These are phyloP conservation scores for Fragum fragum DNA, from an alignment of 2,888 invertebrate genomes.

Conservation along the genomic window DNA sequence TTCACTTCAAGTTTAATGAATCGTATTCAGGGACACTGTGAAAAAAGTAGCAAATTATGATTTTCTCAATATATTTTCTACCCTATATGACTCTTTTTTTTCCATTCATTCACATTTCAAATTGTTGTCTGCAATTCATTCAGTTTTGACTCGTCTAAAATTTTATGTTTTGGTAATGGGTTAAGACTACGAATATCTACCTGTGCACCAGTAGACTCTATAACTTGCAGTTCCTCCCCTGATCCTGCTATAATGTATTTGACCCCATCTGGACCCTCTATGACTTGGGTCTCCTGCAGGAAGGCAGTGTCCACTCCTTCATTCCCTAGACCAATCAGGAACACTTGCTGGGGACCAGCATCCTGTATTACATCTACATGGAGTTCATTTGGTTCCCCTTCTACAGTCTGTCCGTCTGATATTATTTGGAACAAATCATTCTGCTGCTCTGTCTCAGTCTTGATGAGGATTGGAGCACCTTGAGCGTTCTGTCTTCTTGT, in stretches of 20 bases:
- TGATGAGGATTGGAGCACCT: slow-evolving; percentile 58
- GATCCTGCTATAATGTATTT: slow-evolving; percentile 67
- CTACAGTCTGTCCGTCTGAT: slow-evolving; percentile 27
- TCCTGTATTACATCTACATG: slow-evolving; percentile 68
- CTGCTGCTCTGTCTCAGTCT: slow-evolving; percentile 48
- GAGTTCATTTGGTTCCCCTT: slow-evolving; percentile 49
- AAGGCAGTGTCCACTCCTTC: slow-evolving; percentile 58
- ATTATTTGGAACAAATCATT: slow-evolving; percentile 49
- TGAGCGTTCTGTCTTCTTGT: slow-evolving; percentile 40
- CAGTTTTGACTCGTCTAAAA: too few relatives aligned
- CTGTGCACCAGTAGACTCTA: slow-evolving; percentile 59
- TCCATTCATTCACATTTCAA: too few relatives aligned
- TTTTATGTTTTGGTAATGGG: too few relatives aligned
- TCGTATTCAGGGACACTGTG: too few relatives aligned
- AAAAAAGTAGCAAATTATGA: too few relatives aligned
- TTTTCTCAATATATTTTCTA: too few relatives aligned
- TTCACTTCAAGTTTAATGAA: too few relatives aligned
- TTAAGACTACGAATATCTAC: slow-evolving; percentile 13
- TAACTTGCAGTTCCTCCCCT: slow-evolving; percentile 64
- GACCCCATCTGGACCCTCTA: slow-evolving; percentile 65
- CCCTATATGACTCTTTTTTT: too few relatives aligned
- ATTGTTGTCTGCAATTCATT: too few relatives aligned
- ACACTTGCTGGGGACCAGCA: slow-evolving; percentile 57
- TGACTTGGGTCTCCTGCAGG: slow-evolving; percentile 67
- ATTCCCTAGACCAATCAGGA: slow-evolving; percentile 55